A percentile compares a stretch with the other conserved stretches of the same genome.
Conservation (phyloP, 2,797 vertebrate species). For the Remorina albescens region DNA sequence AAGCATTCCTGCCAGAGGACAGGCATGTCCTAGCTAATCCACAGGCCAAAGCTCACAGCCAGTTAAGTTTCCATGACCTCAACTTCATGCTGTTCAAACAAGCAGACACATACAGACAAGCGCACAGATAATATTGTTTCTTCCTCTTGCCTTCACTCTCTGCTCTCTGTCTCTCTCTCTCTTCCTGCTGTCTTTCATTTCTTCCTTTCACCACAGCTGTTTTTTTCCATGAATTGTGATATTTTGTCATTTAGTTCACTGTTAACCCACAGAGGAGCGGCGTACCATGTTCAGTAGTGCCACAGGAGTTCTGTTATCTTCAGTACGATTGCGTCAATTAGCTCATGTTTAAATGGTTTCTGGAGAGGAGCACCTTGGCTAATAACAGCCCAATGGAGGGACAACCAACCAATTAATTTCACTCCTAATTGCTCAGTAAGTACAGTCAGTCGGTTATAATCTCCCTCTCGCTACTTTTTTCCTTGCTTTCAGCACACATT, state of each 20-base stretch:
- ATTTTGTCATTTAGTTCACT: slow-evolving; percentile 67
- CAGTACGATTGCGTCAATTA: slow-evolving; percentile 78
- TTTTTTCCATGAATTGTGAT: slow-evolving; percentile 42
- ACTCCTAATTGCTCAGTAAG: slow-evolving; percentile 74
- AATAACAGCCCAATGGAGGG: slow-evolving; percentile 76
- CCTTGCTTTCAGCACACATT: slow-evolving; percentile 38
- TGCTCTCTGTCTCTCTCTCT: slow-evolving; percentile 14
- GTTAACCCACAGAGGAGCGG: slow-evolving; percentile 66
- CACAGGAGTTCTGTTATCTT: slow-evolving; percentile 70
- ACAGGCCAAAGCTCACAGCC: slow-evolving; percentile 67
- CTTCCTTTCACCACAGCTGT: slow-evolving; percentile 22
- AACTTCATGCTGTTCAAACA: slow-evolving; percentile 67
- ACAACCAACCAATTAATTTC: slow-evolving; percentile 77
- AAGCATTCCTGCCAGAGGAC: slow-evolving; percentile 67
- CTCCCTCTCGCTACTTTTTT: slow-evolving; percentile 7
- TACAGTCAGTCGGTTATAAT: slow-evolving; percentile 68
- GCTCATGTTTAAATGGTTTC: slow-evolving; percentile 72
- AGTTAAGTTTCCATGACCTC: slow-evolving; percentile 80
- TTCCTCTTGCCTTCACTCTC: slow-evolving; percentile 14
- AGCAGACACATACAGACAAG: slow-evolving; percentile 20
- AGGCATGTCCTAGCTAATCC: slow-evolving; percentile 76
- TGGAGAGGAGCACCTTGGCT: slow-evolving; percentile 67
- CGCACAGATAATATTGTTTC: slow-evolving; percentile 24
- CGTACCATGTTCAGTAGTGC: slow-evolving; percentile 57
- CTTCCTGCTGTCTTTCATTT: slow-evolving; percentile 42